Conservation (phyloP, 2,888 invertebrate genomes). For the Zaprionus lineosus region DNA sequence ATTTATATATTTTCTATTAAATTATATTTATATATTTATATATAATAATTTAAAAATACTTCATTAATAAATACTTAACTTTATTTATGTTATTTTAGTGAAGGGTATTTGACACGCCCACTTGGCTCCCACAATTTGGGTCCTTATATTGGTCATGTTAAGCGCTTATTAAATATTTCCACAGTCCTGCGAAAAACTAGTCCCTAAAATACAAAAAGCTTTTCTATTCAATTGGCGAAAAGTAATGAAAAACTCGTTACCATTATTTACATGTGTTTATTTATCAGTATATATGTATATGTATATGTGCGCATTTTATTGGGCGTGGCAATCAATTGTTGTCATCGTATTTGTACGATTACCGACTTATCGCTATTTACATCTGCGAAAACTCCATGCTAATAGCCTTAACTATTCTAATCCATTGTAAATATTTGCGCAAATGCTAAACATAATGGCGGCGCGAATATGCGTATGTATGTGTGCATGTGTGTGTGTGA, state of each 20-base stretch:
- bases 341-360: slow-evolving; percentile 59
- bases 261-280: slow-evolving; percentile 16
- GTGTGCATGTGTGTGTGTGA: not conserved
- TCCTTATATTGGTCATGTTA: too few species aligned
- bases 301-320: not conserved
- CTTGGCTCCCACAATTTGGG: too few species aligned
- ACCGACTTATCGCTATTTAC: slow-evolving; percentile 71
- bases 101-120: too few species aligned
- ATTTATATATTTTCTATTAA: too few species aligned
- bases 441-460: slow-evolving; percentile 38
- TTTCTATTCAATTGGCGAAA: slow-evolving; percentile 16
- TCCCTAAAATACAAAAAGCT: slow-evolving; percentile 2
- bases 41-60: too few species aligned
- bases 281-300: not conserved
- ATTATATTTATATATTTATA: too few species aligned
- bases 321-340: slow-evolving; percentile 56
- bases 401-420: slow-evolving; percentile 64
- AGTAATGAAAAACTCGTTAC: slow-evolving; percentile 35
- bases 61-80: too few species aligned
- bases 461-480: not conserved
- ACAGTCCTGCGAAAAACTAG: not conserved
- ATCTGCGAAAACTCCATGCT: slow-evolving; percentile 46
- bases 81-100: too few species aligned
- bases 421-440: slow-evolving; percentile 60
- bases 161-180: slow-evolving; percentile 3